Evolutionary conservation across 2,797 vertebrate species (phyloP).

Genomic region (Morelia viridis): DNA sequence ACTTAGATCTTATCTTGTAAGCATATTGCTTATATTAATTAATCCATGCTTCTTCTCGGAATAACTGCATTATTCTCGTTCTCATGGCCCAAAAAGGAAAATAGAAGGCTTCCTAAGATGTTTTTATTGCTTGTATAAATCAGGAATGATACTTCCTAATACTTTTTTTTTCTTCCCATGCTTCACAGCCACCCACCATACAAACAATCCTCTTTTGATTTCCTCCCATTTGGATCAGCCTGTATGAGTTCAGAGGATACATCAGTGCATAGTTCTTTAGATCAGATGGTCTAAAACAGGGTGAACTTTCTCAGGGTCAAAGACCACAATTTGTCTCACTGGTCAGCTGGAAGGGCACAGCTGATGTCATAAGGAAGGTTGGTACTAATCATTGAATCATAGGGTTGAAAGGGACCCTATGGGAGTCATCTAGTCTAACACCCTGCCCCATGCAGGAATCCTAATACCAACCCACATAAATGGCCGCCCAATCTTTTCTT

Average conservation of each 20-base stretch:
- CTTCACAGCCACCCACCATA: not conserved
- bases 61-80: slow-evolving; percentile 53
- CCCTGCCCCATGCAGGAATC: not conserved
- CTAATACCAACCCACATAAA: not conserved
- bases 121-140: slow-evolving; percentile 2
- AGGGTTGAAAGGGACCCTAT: not conserved
- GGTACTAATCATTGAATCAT: not conserved
- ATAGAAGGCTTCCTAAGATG: slow-evolving; percentile 41
- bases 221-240: not conserved
- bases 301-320: not conserved
- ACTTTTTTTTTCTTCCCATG: not conserved
- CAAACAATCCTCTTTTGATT: not conserved
- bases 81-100: slow-evolving; percentile 33
- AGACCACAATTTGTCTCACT: not conserved
- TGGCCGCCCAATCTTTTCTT: not conserved
- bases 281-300: not conserved
- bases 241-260: not conserved
- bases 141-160: not conserved
- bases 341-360: not conserved
- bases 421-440: not conserved
- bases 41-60: slow-evolving; percentile 55
- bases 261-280: not conserved
- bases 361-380: not conserved
- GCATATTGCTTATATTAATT: slow-evolving; percentile 66
- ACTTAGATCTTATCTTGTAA: slow-evolving; percentile 71